A percentile compares a stretch with the other conserved stretches of the same genome.
phyloP scores from a whole-genome alignment of 2,888 invertebrate genomes.

The Griposia aprilina region DNA sequence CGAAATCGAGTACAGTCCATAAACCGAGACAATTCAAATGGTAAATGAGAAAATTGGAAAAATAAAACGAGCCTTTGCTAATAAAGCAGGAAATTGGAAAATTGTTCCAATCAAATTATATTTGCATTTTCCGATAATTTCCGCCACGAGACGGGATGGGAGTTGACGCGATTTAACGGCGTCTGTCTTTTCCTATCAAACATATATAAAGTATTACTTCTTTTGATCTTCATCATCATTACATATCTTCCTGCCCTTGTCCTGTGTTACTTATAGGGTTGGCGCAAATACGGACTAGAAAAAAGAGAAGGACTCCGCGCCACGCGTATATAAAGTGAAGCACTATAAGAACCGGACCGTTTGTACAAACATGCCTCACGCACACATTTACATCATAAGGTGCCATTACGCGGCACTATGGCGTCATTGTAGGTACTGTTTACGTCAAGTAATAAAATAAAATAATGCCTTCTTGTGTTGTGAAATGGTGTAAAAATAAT shows the following conservation, averaged over 20 bases:
- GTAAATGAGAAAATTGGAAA: constrained; percentile 45
- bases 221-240: background rate
- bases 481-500: too few relatives aligned
- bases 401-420: too few relatives aligned
- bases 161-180: constrained; percentile 4
- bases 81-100: constrained; percentile 60
- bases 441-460: too few relatives aligned
- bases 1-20: constrained; percentile 1
- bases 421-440: too few relatives aligned
- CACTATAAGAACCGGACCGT: too few relatives aligned
- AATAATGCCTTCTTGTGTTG: too few relatives aligned
- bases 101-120: constrained; percentile 51
- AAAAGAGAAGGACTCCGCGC: too few relatives aligned
- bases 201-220: background rate
- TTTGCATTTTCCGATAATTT: constrained; percentile 57
- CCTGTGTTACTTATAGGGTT: background rate
- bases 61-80: constrained; percentile 42
- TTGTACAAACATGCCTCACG: too few relatives aligned
- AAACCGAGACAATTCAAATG: constrained; percentile 32
- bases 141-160: constrained; percentile 4
- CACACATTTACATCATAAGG: too few relatives aligned
- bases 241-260: background rate
- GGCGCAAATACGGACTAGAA: too few relatives aligned
- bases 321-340: too few relatives aligned
- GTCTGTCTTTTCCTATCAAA: background rate